These are phyloP conservation scores for Trisateles emortualis DNA, from an alignment of 2,888 invertebrate genomes.

Conservation along the genomic window DNA sequence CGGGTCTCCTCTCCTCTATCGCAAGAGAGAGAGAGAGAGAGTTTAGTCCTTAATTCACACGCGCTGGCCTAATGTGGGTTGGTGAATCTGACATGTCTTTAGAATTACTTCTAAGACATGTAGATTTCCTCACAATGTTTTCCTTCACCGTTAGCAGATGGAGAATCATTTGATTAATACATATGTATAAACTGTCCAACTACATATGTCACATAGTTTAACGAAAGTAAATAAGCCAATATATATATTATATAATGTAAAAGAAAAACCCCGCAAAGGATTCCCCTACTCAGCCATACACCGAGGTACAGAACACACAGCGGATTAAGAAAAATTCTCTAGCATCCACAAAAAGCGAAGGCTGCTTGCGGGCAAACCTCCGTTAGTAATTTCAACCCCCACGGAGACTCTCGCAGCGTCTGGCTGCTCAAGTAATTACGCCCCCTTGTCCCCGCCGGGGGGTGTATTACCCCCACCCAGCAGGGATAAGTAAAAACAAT, in stretches of 20 bases:
- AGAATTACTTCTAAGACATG: too few relatives aligned
- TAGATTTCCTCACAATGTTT: too few relatives aligned
- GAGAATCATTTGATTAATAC: too few relatives aligned
- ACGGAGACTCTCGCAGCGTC: constrained; percentile 70
- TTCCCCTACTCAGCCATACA: constrained; percentile 38
- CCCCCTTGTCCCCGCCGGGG: constrained; percentile 55
- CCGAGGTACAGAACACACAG: constrained; percentile 28
- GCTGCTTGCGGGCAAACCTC: constrained; percentile 62
- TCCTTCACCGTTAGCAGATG: too few relatives aligned
- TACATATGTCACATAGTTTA: background rate
- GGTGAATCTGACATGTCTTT: too few relatives aligned
- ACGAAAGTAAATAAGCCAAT: constrained; percentile 5
- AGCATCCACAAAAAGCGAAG: constrained; percentile 69
- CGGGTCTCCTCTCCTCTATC: too few relatives aligned
- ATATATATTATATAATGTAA: too few relatives aligned
- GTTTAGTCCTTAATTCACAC: too few relatives aligned
- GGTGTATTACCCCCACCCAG: constrained; percentile 50
- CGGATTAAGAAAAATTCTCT: constrained; percentile 74
- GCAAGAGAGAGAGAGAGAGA: too few relatives aligned
- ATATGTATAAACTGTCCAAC: too few relatives aligned
- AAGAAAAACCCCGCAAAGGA: constrained; percentile 37
- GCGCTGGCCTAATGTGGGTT: too few relatives aligned
- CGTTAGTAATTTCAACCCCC: constrained; percentile 73
- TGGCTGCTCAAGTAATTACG: constrained; percentile 84
- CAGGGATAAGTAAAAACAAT: constrained; percentile 85